Percentiles rank a stretch among this genome's conserved stretches.
These are phyloP conservation scores for Mechanitis mazaeus DNA, from an alignment of 2,888 invertebrate species.

Conservation along the genomic window DNA sequence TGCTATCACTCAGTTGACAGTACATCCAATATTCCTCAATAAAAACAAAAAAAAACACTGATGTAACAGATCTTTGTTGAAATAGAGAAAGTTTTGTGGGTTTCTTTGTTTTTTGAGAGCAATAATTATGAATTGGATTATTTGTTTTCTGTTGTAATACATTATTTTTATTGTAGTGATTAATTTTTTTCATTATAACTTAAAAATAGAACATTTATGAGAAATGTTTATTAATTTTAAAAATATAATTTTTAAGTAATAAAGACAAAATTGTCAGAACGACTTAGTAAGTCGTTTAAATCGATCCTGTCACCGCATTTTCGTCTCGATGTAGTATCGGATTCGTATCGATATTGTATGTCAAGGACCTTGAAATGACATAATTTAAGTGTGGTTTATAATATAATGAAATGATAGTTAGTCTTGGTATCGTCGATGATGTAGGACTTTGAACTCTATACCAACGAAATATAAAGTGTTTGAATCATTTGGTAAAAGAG, in stretches of 20 bases:
- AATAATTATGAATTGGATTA: background rate
- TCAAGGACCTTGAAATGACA: constrained; percentile 25
- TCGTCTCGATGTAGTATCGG: constrained; percentile 18
- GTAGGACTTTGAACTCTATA: background rate
- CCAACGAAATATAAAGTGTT: background rate
- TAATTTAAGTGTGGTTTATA: constrained; percentile 22
- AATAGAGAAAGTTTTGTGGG: constrained; percentile 20
- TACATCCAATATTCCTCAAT: constrained; percentile 11
- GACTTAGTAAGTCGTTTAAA: constrained; percentile 12
- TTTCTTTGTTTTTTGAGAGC: background rate
- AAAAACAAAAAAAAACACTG: constrained; percentile 11
- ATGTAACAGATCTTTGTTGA: constrained; percentile 16
- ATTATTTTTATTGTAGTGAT: background rate
- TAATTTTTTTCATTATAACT: background rate
- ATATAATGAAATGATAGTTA: constrained; percentile 17
- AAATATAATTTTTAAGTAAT: background rate
- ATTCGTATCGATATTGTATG: constrained; percentile 24
- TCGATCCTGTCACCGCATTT: constrained; percentile 26
- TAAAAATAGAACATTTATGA: background rate
- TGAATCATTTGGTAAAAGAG: too few relatives aligned
- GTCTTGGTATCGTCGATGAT: constrained; percentile 7
- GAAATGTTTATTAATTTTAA: background rate
- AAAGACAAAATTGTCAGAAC: constrained; percentile 13
- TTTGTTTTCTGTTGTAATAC: background rate
- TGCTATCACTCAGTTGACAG: constrained; percentile 16